Evolutionary conservation across 2,888 invertebrate genomes (phyloP), one percentile per base, ranked within the genome.

Genomic region (Agonopterix arenella): DNA sequence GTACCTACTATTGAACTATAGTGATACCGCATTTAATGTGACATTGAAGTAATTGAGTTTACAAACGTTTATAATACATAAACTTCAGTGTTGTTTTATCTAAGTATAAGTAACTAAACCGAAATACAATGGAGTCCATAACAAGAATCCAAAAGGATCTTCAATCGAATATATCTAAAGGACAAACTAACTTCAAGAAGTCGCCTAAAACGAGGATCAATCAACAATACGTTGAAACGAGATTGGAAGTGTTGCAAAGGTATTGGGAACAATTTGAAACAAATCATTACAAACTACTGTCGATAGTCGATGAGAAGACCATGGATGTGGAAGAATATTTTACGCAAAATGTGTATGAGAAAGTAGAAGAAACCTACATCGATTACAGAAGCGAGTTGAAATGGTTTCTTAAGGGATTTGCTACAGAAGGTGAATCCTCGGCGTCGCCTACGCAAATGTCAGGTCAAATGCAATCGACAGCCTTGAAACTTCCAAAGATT

Each of bases 401-500:
- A 37, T 4, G 37, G 4, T 1, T 9, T 9, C 37, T 9, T 2
- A 8, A 10, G 4, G 37, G 3, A 9, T 37, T 9, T 37, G 2
- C 10, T 8, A 37, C 8, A 37, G 9, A 37, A 4, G 10, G 37
- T 10, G 10, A 37, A 37, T 8, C 8, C 37, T 8, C 10, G 37
- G 37, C 8, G 10, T 9, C 10, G 8, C 8, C 10, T 8, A 37
- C 37, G 10, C 8, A 37, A 37, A 37, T 10, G 10, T 9, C 37
- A 2, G 10, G 10, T 8, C 37, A 37, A 37, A 37, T 16, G 16
- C 37, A 37, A 8, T 37, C 37, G 9, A 37, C 37, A 9, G 37
- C 8, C 8, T n/a, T 46, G 8, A 45, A 38, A 44, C 41, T 50
- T 11, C 50, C 55, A 16, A 46, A 51, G 40, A 52, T 55, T 44